Conservation (phyloP, 2,797 vertebrate species). For the Anniella stebbinsi region DNA sequence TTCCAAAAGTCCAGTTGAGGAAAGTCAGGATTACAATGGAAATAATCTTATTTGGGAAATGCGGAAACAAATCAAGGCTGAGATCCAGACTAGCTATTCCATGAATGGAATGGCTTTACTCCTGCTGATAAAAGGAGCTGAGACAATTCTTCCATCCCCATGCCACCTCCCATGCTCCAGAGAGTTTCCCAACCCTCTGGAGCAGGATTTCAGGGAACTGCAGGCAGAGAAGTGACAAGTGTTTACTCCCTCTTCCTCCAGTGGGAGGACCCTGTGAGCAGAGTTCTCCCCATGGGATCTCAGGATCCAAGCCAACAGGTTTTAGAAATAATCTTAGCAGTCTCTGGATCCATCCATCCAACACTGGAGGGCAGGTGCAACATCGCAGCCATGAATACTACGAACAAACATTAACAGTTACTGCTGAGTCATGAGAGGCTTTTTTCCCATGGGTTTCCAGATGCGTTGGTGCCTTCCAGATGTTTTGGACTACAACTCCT, state of each 20-base stretch:
- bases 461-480: no score
- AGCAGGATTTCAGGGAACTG: not conserved
- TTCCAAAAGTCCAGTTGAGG: not conserved
- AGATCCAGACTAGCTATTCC: not conserved
- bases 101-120: not conserved
- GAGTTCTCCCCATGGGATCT: not conserved
- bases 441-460: not conserved
- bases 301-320: not conserved
- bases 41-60: not conserved
- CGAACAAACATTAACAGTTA: not conserved
- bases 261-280: not conserved
- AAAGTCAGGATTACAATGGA: not conserved
- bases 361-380: not conserved
- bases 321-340: not conserved
- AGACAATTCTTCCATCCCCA: not conserved
- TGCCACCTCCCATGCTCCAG: not conserved
- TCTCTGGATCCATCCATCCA: not conserved
- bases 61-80: not conserved
- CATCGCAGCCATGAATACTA: not conserved
- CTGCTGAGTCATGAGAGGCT: no score
- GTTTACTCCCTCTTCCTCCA: not conserved
- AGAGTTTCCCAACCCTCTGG: not conserved
- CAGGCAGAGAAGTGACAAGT: not conserved
- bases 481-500: no score
- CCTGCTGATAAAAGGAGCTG: not conserved